Evolutionary conservation across 2,797 vertebrate species (phyloP), one percentile per base, ranked within the genome.

Genomic region (Onychomys leucogaster): DNA sequence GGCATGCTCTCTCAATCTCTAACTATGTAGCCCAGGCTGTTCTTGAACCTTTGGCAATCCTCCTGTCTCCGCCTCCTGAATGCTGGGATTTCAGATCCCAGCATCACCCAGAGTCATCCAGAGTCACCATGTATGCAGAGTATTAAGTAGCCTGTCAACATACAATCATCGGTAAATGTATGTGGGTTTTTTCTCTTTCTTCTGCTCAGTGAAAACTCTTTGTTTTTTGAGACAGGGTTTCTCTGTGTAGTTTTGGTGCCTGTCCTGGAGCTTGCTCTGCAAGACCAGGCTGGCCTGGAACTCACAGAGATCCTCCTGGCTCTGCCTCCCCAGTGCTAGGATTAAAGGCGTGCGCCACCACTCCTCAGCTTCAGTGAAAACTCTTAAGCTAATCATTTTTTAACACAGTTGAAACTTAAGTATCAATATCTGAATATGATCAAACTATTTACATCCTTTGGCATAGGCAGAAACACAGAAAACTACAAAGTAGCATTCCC

Each of bases 131-230:
- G 90, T n/a, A 69, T 25, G 32, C 16, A 85, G 46, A 89, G 13
- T 61, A 5, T 6, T 6, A 11, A 87, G 46, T 83, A 32, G 82
- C 55, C 75, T 46, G 82, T 71, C 80, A 95, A 52, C 13, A 91
- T 27, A 52, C 6, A 84, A 21, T 67, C 88, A 37, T 57, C 77
- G 83, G 21, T 23, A 88, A 43, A 71, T 86, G 9, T 63, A 52
- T 78, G 6, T 32, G n/a, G 16, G 27, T 14, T 32, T 61, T 55
- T 17, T 9, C 17, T 57, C 10, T 69, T 91, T 46, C 52, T 93
- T 77, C n/a, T 81, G 17, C 41, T 80, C 57, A 82, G 29, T 88
- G 61, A 69, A 91, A 88, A 95, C 52, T 69, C 59, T 90, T 91
- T 63, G 96, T 55, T 55, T 55, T 55, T 55, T 55, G 49, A 55